Base-by-base conservation (phyloP, 2,888 invertebrate species). In the Drosophila affinis region DNA sequence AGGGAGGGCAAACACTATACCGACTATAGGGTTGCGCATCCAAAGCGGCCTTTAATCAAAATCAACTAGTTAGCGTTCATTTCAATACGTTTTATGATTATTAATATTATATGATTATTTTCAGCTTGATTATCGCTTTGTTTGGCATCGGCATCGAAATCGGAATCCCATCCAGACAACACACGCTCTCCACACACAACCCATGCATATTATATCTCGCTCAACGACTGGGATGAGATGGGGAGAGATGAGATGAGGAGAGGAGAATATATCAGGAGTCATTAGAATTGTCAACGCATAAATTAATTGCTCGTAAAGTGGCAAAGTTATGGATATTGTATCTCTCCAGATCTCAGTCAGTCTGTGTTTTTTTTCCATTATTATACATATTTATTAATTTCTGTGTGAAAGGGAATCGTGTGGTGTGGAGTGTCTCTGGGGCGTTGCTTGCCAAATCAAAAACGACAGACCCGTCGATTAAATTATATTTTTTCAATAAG, bases 221-320 rank as follows among this genome's bases (percentile, higher is more conserved):
- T 34, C 61, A 34, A 24, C 55, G 32, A 46, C 61, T 34, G 73
- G 32, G 73, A 64, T 65, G 67, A 34, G 32, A 21, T 21, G 18
- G 2, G 18, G 18, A 21, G 18, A 21, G 18, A 18, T 18, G 18
- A 18, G 21, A 21, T 18, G 21, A 21, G 21, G 21, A 21, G 32
- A 27, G 65, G 65, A 57, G 67, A 65, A 58, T 64, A 78, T 77
- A 86, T 81, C 81, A 84, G 80, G 72, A 81, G 80, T 86, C 90
- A 85, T 90, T 90, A 88, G 90, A 90, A 90, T 90, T 90, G 90
- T 90, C 90, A 90, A 90, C 90, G 90, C 90, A 90, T 89, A 90
- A 90, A 90, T 90, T 90, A 90, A 90, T 89, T 89, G 89, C 85
- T 89, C 88, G 79, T 90, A 90, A 90, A 90, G 71, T 77, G 59